These are phyloP conservation scores for Eledona agricola DNA, from an alignment of 2,888 invertebrate species.

Conservation along the genomic window DNA sequence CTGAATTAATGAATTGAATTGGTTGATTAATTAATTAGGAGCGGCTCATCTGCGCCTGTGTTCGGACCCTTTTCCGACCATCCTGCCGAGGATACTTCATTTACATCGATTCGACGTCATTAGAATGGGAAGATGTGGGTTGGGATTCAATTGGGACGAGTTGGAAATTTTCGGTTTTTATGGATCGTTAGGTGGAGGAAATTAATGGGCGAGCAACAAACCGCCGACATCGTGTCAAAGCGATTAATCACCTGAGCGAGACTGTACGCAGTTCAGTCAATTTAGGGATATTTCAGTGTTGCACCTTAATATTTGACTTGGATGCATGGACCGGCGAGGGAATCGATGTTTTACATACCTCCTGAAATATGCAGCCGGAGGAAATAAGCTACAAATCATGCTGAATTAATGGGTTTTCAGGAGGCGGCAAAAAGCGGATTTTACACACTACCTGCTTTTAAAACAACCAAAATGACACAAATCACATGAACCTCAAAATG, in stretches of 20 bases:
- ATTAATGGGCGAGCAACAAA: neutral
- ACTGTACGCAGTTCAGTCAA: slow-evolving; percentile 4
- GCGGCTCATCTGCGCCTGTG: slow-evolving; percentile 60
- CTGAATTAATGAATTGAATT: slow-evolving; percentile 68
- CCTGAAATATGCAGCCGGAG: slow-evolving; percentile 23
- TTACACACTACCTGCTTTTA: no score
- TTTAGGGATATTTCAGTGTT: slow-evolving; percentile 16
- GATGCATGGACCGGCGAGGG: slow-evolving; percentile 12
- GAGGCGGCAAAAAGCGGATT: no score
- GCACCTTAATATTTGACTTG: slow-evolving; percentile 35
- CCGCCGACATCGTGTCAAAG: neutral
- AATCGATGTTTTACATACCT: slow-evolving; percentile 21
- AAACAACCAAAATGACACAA: no score
- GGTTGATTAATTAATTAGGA: slow-evolving; percentile 73
- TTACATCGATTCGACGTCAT: slow-evolving; percentile 50
- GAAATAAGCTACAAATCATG: slow-evolving; percentile 22
- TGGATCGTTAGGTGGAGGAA: no score
- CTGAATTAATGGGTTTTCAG: no score
- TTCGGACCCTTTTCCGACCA: slow-evolving; percentile 53
- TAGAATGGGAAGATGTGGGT: slow-evolving; percentile 21
- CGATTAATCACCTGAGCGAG: slow-evolving; percentile 13
- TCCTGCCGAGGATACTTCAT: slow-evolving; percentile 54
- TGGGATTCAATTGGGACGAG: slow-evolving; percentile 5
- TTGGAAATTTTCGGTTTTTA: no score
- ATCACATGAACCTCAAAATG: no score